Conservation (phyloP, 2,888 invertebrate genomes). For the Athalia rosae region DNA sequence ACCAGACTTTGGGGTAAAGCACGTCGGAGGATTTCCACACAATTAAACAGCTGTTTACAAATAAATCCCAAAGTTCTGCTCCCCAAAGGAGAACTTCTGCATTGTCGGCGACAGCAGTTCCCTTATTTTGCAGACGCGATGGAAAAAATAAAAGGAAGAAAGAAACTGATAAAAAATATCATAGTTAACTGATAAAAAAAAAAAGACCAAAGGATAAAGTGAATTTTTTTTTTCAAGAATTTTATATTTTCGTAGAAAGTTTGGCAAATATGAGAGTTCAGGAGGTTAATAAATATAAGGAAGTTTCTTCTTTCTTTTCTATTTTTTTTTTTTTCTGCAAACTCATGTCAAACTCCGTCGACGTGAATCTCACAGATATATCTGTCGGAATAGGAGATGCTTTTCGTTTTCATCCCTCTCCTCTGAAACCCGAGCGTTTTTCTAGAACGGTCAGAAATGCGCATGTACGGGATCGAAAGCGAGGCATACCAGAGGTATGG, state of each 20-base stretch:
- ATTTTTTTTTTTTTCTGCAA: neutral
- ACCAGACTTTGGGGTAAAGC: constrained; percentile 34
- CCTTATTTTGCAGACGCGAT: neutral
- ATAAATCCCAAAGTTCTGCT: constrained; percentile 46
- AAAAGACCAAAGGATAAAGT: neutral
- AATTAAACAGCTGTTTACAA: constrained; percentile 48
- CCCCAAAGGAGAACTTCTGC: constrained; percentile 4
- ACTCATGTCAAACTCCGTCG: neutral
- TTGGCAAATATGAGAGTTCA: no score
- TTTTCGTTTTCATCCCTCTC: neutral
- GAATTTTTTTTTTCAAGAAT: no score
- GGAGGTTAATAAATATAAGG: neutral
- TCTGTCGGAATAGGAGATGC: neutral
- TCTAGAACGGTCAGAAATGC: constrained; percentile 9
- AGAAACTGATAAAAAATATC: neutral
- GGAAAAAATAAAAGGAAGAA: neutral
- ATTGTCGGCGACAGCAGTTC: constrained; percentile 35
- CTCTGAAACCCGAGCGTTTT: neutral
- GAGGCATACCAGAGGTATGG: constrained; percentile 25
- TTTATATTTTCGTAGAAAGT: no score
- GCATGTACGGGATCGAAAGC: neutral
- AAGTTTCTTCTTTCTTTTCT: neutral
- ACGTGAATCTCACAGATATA: neutral
- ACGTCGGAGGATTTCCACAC: constrained; percentile 43
- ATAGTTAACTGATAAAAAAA: constrained; percentile 5